Evolutionary conservation across 1,140 invertebrate species (phyloP).

Genomic region (Drosophila elegans): DNA sequence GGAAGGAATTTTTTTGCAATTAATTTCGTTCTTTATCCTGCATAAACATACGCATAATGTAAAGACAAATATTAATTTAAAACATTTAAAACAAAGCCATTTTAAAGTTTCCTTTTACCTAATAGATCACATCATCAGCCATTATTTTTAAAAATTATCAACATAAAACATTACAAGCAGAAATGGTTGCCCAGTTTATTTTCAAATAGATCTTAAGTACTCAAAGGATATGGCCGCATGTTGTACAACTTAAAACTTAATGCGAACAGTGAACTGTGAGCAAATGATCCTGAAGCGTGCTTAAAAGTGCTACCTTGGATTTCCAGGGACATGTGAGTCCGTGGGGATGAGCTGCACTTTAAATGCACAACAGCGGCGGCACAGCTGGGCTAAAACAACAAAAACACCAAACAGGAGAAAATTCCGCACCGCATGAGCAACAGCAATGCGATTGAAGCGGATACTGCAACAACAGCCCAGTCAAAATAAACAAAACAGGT

Average conservation of each 20-base stretch:
- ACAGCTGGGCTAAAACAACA: conserved; percentile 46
- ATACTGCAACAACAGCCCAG: conserved; percentile 43
- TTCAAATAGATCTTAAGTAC: neutral
- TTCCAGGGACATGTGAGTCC: neutral
- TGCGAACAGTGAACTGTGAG: conserved; percentile 1
- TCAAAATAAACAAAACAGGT: conserved; percentile 81
- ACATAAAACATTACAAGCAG: no score
- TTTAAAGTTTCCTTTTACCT: no score
- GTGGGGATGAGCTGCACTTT: conserved; percentile 45
- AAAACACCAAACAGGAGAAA: conserved; percentile 20
- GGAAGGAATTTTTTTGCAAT: no score
- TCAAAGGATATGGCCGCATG: neutral
- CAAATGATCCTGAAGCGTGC: conserved; percentile 61
- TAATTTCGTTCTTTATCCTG: no score
- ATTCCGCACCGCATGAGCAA: conserved; percentile 16
- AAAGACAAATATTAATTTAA: no score
- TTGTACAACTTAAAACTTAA: conserved; percentile 43
- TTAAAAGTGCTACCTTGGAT: conserved; percentile 44
- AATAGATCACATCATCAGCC: no score
- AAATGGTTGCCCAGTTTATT: neutral
- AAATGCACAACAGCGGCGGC: conserved; percentile 58
- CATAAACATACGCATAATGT: no score
- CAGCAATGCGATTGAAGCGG: conserved; percentile 39
- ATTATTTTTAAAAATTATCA: no score
- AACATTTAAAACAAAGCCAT: no score